Conservation (phyloP, 37 sponge, comb jelly and placozoan species). For the Geodia barretti region DNA sequence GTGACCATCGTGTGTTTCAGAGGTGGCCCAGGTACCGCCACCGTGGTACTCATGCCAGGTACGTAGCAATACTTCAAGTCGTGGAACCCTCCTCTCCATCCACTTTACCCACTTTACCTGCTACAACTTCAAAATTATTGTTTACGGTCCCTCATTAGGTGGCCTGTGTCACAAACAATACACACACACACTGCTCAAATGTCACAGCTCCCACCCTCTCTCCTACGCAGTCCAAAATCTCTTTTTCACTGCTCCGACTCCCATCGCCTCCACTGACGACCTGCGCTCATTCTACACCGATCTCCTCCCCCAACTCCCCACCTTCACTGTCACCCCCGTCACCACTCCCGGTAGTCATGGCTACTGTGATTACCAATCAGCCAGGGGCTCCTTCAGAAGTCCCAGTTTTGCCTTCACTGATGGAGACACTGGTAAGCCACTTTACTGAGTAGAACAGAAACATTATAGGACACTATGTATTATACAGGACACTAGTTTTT, state of each 20-base stretch:
- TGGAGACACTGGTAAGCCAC: background rate
- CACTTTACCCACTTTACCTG: too few relatives aligned
- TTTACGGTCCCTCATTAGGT: too few relatives aligned
- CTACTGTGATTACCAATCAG: background rate
- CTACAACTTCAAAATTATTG: too few relatives aligned
- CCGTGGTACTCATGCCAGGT: too few relatives aligned
- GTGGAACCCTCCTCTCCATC: too few relatives aligned
- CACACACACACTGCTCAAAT: too few relatives aligned
- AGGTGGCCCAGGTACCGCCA: background rate
- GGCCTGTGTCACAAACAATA: too few relatives aligned
- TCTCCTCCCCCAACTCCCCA: background rate
- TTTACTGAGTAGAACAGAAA: too few relatives aligned
- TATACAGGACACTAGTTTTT: too few relatives aligned
- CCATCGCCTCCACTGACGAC: background rate
- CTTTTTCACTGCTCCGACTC: background rate
- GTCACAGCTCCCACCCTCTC: background rate
- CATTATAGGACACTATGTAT: background rate
- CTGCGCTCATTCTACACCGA: background rate
- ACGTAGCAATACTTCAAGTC: too few relatives aligned
- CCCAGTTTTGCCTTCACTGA: background rate
- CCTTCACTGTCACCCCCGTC: background rate
- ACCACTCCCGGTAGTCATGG: background rate
- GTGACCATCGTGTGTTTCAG: background rate
- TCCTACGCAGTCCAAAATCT: background rate
- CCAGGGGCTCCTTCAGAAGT: background rate